Conservation (phyloP, 2,113 vertebrate genomes). For the Myiagra hebetior region DNA sequence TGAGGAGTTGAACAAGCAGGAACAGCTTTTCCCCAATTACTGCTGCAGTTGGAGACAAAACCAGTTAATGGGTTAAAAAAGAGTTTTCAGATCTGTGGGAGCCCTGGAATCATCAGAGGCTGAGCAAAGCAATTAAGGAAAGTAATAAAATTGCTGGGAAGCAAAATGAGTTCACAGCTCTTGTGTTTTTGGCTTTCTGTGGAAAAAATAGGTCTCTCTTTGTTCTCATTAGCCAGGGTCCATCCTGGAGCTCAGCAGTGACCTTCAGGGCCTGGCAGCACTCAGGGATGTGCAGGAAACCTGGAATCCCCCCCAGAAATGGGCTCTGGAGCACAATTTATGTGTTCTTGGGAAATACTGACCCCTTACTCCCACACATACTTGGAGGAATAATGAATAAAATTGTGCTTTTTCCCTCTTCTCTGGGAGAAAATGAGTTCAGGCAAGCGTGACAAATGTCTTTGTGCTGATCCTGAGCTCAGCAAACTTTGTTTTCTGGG, state of each 20-base stretch:
- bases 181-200: not conserved
- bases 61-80: not conserved
- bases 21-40: not conserved
- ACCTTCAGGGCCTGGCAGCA: not conserved
- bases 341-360: not conserved
- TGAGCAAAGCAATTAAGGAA: conserved; percentile 56
- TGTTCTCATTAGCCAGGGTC: not conserved
- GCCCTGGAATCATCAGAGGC: not conserved
- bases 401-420: not conserved
- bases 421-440: not conserved
- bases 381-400: not conserved
- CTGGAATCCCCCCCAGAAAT: not conserved
- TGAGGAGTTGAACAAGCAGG: not conserved
- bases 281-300: not conserved
- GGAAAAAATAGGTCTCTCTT: conserved; percentile 43
- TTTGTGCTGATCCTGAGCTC: not conserved
- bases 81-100: not conserved
- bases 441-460: not conserved
- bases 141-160: conserved; percentile 28
- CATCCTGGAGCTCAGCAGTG: not conserved
- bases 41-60: not conserved
- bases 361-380: rapidly evolving
- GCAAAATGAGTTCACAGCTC: conserved; percentile 53
- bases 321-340: not conserved
- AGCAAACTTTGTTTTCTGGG: not conserved